phyloP scores from a whole-genome alignment of 2,113 vertebrate species.

The Amia ocellicauda region DNA sequence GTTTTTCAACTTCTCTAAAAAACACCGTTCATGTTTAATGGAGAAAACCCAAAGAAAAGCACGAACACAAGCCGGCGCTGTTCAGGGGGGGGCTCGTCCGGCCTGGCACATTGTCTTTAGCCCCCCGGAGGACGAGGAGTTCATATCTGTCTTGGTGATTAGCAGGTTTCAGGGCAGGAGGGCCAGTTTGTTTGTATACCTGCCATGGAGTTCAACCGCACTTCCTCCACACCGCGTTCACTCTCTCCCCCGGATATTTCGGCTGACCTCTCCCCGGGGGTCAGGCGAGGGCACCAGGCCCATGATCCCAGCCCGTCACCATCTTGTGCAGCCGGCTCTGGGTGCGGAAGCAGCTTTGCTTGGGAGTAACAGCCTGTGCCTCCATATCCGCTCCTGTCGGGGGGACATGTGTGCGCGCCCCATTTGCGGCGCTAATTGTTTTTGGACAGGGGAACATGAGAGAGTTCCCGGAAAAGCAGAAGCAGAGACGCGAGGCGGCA shows the following conservation, averaged over 20 bases:
- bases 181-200: constrained; percentile 18
- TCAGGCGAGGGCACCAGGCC: constrained; percentile 44
- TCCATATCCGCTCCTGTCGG: constrained; percentile 29
- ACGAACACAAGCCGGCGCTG: too few relatives aligned
- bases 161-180: neutral
- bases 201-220: constrained; percentile 14
- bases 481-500: fast-evolving
- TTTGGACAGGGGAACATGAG: constrained; percentile 31
- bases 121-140: too few relatives aligned
- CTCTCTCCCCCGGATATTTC: constrained; percentile 54
- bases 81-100: too few relatives aligned
- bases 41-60: too few relatives aligned
- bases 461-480: constrained; percentile 30
- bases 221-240: constrained; percentile 13
- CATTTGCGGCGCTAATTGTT: constrained; percentile 58
- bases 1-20: too few relatives aligned
- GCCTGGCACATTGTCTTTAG: neutral
- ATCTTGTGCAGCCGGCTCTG: constrained; percentile 1
- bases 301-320: constrained; percentile 34
- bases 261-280: constrained; percentile 43
- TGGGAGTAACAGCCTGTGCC: constrained; percentile 43
- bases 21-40: too few relatives aligned
- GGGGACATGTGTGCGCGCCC: constrained; percentile 31
- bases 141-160: neutral
- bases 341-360: constrained; percentile 31